phyloP scores from a whole-genome alignment of 2,797 vertebrate genomes.

The Stomatorhinus walkeri region DNA sequence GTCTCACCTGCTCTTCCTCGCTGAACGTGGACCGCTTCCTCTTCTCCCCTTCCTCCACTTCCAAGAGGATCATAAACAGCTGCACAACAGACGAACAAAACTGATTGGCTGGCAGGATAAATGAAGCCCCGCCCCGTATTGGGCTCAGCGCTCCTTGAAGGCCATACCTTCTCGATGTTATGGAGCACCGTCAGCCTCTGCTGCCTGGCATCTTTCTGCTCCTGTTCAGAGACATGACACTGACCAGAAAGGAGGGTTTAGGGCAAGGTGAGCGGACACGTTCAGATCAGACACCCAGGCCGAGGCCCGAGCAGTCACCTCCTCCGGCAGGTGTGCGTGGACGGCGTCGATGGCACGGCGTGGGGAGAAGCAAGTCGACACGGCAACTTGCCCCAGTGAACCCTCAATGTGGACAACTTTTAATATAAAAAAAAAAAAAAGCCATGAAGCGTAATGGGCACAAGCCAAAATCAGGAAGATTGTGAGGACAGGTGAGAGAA shows the following conservation, averaged over 20 bases:
- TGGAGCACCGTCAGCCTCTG: slow-evolving; percentile 71
- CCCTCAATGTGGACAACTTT: slow-evolving; percentile 89
- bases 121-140: accelerated
- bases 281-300: neutral
- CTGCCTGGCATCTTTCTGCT: slow-evolving; percentile 65
- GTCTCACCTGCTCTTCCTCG: slow-evolving; percentile 52
- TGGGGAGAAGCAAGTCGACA: slow-evolving; percentile 91
- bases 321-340: slow-evolving; percentile 58
- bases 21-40: slow-evolving; percentile 46
- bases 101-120: neutral
- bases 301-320: slow-evolving; percentile 44
- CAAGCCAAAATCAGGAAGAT: neutral
- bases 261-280: neutral
- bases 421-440: slow-evolving; percentile 29
- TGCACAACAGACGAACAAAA: slow-evolving; percentile 37
- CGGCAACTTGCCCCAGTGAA: slow-evolving; percentile 86
- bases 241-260: neutral
- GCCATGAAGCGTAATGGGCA: no score
- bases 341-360: slow-evolving; percentile 86
- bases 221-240: slow-evolving; percentile 42
- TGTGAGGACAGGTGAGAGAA: neutral
- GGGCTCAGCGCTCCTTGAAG: neutral
- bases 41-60: slow-evolving; percentile 70
- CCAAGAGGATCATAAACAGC: slow-evolving; percentile 76
- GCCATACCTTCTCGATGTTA: slow-evolving; percentile 76